Conservation (phyloP, 2,888 invertebrate genomes). For the Eilema depressum region DNA sequence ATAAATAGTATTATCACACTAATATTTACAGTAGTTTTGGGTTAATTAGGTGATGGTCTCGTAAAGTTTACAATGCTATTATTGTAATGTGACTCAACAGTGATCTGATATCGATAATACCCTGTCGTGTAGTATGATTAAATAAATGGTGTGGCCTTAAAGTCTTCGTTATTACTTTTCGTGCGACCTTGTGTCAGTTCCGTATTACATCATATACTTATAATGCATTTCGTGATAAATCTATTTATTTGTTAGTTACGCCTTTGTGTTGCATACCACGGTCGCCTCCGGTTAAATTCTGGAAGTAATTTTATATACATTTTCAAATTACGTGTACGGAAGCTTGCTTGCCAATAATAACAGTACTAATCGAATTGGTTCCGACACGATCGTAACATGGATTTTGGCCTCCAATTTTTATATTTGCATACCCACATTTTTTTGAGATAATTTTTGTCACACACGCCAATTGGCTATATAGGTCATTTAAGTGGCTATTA, state of each 20-base stretch:
- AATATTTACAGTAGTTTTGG: constrained; percentile 47
- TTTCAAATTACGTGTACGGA: constrained; percentile 34
- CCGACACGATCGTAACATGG: constrained; percentile 22
- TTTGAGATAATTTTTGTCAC: neutral
- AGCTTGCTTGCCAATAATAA: constrained; percentile 32
- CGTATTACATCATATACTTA: constrained; percentile 81
- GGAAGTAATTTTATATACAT: constrained; percentile 25
- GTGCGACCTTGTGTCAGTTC: constrained; percentile 80
- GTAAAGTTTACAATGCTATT: constrained; percentile 15
- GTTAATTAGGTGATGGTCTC: constrained; percentile 52
- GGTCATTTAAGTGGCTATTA: neutral
- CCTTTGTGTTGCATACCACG: constrained; percentile 62
- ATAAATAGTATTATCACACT: constrained; percentile 41
- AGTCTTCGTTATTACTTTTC: constrained; percentile 73
- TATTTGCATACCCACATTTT: neutral
- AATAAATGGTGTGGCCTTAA: constrained; percentile 74
- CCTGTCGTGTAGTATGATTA: constrained; percentile 46
- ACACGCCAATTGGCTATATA: neutral
- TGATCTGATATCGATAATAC: constrained; percentile 35
- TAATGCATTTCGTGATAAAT: constrained; percentile 71
- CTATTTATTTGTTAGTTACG: constrained; percentile 63
- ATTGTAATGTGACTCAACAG: constrained; percentile 42
- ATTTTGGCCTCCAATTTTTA: constrained; percentile 16
- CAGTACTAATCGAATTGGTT: constrained; percentile 32
- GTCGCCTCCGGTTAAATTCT: constrained; percentile 14